Evolutionary conservation across 2,888 invertebrate genomes (phyloP).

Genomic region (Dasypogon diadema): DNA sequence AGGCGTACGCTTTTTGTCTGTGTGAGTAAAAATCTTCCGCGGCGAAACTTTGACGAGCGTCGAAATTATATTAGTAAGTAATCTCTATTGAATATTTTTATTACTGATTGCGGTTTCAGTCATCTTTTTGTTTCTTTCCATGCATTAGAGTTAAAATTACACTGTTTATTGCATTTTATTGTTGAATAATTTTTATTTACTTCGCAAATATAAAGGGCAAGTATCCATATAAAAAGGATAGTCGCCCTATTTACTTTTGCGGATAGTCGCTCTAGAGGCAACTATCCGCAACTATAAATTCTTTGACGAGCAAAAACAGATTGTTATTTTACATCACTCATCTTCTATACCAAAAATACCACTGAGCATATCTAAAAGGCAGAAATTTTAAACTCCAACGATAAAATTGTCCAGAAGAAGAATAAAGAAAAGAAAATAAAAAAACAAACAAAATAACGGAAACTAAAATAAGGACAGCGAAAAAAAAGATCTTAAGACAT

Average conservation of each 20-base stretch:
- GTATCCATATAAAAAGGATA: neutral
- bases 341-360: no score
- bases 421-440: neutral
- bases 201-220: neutral
- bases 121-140: neutral
- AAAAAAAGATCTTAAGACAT: neutral
- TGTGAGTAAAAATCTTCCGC: conserved; percentile 13
- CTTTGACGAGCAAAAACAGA: neutral
- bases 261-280: neutral
- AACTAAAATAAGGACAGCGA: neutral
- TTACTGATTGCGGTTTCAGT: conserved; percentile 1
- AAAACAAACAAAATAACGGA: neutral
- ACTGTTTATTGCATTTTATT: conserved; percentile 10
- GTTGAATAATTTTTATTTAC: conserved; percentile 8
- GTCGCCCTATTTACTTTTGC: neutral
- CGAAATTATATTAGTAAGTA: conserved; percentile 6
- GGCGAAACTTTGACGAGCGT: conserved; percentile 4
- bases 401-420: neutral
- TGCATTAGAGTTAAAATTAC: conserved; percentile 1
- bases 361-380: no score
- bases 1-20: neutral
- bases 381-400: no score
- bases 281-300: conserved; percentile 1
- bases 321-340: no score
- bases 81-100: no score